These are phyloP conservation scores for Pelvicachromis taeniatus DNA, from an alignment of 2,113 vertebrate species.

Conservation along the genomic window DNA sequence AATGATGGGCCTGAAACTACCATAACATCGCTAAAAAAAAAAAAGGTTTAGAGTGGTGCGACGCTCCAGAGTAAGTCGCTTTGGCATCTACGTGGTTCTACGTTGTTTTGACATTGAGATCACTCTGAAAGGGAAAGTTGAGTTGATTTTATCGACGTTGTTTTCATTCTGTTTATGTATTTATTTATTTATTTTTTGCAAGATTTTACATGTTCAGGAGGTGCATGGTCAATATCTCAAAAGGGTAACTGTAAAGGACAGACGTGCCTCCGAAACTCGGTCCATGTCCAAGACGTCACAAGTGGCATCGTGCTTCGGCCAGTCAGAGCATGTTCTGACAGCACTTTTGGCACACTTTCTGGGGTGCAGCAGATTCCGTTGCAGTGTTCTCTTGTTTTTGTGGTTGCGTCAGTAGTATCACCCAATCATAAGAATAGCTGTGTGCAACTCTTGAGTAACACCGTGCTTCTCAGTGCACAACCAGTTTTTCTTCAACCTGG, in stretches of 20 bases:
- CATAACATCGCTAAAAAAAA: neutral
- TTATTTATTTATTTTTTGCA: neutral
- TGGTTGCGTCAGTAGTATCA: neutral
- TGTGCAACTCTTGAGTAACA: neutral
- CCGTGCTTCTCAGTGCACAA: neutral
- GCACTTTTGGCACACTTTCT: neutral
- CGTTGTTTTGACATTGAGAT: neutral
- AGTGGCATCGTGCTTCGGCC: accelerated
- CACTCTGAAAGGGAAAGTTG: neutral
- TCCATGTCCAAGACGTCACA: neutral
- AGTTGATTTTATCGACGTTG: neutral
- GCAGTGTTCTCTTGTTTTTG: neutral
- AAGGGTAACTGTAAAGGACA: neutral
- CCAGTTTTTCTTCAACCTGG: neutral
- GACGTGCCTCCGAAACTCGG: neutral
- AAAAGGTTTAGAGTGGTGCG: accelerated
- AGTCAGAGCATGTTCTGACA: neutral
- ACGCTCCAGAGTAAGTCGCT: neutral
- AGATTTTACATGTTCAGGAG: neutral
- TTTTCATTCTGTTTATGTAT: neutral
- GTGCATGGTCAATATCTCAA: neutral
- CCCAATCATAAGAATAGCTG: neutral
- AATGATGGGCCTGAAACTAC: neutral
- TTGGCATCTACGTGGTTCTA: accelerated
- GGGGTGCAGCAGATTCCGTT: neutral